Base-by-base conservation (phyloP, 2,888 invertebrate genomes). In the Lasioglossum leucozonium region DNA sequence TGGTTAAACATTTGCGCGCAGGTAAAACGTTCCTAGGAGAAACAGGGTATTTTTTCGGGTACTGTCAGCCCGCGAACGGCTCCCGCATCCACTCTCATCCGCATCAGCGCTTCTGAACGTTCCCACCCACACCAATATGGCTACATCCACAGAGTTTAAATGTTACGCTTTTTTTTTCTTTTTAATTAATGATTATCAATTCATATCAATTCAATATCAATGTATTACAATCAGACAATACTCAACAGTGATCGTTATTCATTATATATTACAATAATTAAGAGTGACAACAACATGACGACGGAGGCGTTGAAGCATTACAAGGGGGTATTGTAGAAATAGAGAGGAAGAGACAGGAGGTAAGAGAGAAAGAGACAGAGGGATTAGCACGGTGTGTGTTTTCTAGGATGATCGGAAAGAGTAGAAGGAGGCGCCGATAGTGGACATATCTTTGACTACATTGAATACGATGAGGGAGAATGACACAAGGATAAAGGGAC, bases 161-260 rank as follows among this genome's bases (percentile, higher is more conserved):
- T 90, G 79, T 91, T 91, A 91, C 90, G 87, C 88, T 77, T 76
- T 76, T 76, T n/a, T 65, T 65, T 76, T 69, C 37, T n/a, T 37
- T 83, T 91, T 94, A 94, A 94, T 94, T 94, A 94, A 95, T 95
- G 95, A 95, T 95, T 95, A 94, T 95, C 94, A 94, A 94, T 95
- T 94, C 94, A 94, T 95, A 94, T 94, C 94, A 94, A 94, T 94
- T 95, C 94, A 94, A 95, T 95, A 95, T 95, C 93, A 95, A 94
- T 95, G 95, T 94, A 94, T 94, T 95, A 95, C 94, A 95, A 94
- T 94, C 94, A 94, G 95, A 95, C 95, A 95, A 95, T 95, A 94
- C 95, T 94, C 94, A 95, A 95, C 94, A 94, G 93, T 95, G 94
- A 94, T 94, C 94, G 93, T 94, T 94, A 93, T 94, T 93, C 92